Base-by-base conservation (phyloP, 2,113 vertebrate genomes). In the Talpa occidentalis region DNA sequence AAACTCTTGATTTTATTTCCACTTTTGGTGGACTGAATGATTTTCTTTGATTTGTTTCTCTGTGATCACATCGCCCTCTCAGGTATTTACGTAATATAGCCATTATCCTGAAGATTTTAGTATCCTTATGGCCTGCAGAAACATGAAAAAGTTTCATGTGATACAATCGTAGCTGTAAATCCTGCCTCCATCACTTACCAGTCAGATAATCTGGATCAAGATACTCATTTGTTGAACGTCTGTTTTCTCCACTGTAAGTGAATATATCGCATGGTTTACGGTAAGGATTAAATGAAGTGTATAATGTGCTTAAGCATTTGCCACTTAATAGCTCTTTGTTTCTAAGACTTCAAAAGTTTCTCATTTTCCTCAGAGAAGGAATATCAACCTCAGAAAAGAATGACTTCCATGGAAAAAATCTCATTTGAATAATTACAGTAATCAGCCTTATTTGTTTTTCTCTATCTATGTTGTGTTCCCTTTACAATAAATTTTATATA, bases 341-440 rank as follows among this genome's bases (percentile, higher is more conserved):
- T 47, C 15, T 21, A 47, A 62, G 54, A 77, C 21, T 66, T 47
- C 35, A 56, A 56, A 72, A 66, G 3, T 37, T 82, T 69, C 56
- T 62, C 3, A 64, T n/a, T 91, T 94, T 82, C 32, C 64, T 93
- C 54, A 74, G 78, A 93, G 66, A 85, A 77, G 10, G 19, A n/a
- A 64, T 49, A 64, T 3, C 6, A 79, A 24, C 40, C 64, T 47
- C 28, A 90, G 40, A 21, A 85, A 42, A 81, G 3, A 22, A 69
- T 62, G 24, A 59, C 8, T 72, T 66, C 17, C 26, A 32, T 1
- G 10, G 59, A 24, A 56, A 24, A 67, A 52, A 3, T 40, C 9
- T n/a, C 59, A 1, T 60, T 78, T 54, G 17, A 69, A 47, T 66
- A 26, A 60, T 47, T 28, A 26, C 3, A 54, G 19, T 77, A 17